Percentiles rank a stretch among this genome's conserved stretches.
Conservation (phyloP, 2,113 vertebrate species). For the Vicugna pacos region DNA sequence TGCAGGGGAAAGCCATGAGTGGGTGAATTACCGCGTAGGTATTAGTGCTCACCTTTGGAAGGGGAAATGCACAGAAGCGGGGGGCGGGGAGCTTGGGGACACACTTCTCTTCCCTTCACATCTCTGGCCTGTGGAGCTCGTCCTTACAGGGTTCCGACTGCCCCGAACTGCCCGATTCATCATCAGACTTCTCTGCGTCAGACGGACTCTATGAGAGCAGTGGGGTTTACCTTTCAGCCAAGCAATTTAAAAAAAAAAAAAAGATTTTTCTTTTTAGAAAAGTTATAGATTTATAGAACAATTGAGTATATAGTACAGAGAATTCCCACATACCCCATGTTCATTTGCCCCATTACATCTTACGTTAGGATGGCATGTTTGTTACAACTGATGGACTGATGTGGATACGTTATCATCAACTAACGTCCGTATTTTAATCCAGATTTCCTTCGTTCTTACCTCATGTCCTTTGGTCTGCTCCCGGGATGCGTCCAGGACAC, state of each 20-base stretch:
- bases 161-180: neutral
- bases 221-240: neutral
- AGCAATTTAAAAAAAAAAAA: neutral
- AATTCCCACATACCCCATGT: neutral
- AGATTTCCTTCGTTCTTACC: neutral
- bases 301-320: neutral
- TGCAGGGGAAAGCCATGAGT: neutral
- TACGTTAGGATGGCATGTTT: neutral
- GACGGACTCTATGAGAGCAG: neutral
- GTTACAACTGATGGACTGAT: neutral
- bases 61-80: too few species aligned
- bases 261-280: neutral
- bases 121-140: accelerated
- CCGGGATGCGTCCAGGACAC: neutral
- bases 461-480: neutral
- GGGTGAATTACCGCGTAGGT: too few species aligned
- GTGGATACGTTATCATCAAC: neutral
- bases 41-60: neutral
- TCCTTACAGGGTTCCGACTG: neutral
- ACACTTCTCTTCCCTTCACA: neutral
- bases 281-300: neutral
- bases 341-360: neutral
- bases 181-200: neutral
- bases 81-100: neutral
- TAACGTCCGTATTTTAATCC: neutral